Percentiles rank a stretch among this genome's conserved stretches.
phyloP scores from a whole-genome alignment of 1,140 invertebrate genomes.

The Olivierus martensii region DNA sequence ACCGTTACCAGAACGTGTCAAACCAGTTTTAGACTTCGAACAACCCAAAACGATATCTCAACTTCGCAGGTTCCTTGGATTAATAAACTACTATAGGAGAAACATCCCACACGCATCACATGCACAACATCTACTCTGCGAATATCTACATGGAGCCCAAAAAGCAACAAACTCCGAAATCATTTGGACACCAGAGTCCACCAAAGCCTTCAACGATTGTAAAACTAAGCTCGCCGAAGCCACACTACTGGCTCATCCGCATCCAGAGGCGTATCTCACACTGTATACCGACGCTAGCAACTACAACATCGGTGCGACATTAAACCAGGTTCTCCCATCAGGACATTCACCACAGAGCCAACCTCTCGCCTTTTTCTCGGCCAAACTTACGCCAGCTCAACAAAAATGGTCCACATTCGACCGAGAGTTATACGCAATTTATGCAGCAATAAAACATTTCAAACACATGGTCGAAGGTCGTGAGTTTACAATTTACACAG shows the following conservation, averaged over 20 bases:
- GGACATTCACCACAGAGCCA: constrained; percentile 14
- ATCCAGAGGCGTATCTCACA: neutral
- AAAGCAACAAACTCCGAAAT: neutral
- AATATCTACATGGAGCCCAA: constrained; percentile 15
- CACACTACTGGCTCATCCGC: neutral
- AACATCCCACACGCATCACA: constrained; percentile 23
- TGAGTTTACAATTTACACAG: constrained; percentile 21
- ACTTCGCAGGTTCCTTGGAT: constrained; percentile 27
- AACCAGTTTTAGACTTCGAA: constrained; percentile 13
- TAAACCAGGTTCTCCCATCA: constrained; percentile 1
- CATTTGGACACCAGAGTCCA: constrained; percentile 5
- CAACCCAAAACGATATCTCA: constrained; percentile 25
- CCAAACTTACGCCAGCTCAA: constrained; percentile 9
- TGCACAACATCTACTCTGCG: constrained; percentile 8
- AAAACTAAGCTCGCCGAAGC: constrained; percentile 24
- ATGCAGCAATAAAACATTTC: constrained; percentile 22
- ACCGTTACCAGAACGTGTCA: neutral
- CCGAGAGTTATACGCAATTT: constrained; percentile 22
- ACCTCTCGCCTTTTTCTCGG: constrained; percentile 15
- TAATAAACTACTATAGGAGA: constrained; percentile 29
- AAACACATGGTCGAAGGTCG: constrained; percentile 23
- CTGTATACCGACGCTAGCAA: constrained; percentile 1
- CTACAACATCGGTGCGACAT: neutral
- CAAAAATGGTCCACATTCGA: constrained; percentile 18
- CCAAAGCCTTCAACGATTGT: constrained; percentile 23